Evolutionary conservation across 2,113 vertebrate genomes (phyloP), one percentile per base, ranked within the genome.

Genomic region (Silurus glanis): DNA sequence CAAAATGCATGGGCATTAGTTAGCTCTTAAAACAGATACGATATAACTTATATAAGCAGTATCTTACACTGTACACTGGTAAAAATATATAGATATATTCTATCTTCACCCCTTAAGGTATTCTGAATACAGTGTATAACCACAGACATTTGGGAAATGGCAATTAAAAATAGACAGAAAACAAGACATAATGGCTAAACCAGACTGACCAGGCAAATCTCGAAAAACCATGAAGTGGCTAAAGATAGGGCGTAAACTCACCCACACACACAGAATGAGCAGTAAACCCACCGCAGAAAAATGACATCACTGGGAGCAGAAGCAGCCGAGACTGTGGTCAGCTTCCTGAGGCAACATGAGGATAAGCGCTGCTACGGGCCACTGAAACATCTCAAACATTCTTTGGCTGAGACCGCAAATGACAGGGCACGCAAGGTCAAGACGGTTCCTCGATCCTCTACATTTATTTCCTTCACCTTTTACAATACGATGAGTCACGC

Each of bases 351-450:
- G 80, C 75, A 23, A 62, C 12, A 37, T 83, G 84, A 80, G 81
- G 82, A 72, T 80, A 56, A 62, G 69, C 56, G 53, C 58, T 56
- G 53, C n/a, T 69, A 64, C 14, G 28, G 47, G 13, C 85, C 87
- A 86, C 28, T 23, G 28, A 83, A 72, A 51, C 81, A 86, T 86
- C 76, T 49, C 51, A 61, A 59, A 12, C 45, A 45, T 78, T 45
- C 67, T 86, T 82, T 21, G 9, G 9, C 79, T 51, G 5, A 85
- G 83, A 82, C 80, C 61, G 28, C 80, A 83, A 86, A 83, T 80
- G 14, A 82, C 80, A 72, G 16, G 58, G 61, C 59, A 71, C 13
- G 72, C 84, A 53, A 61, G 74, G 75, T 81, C 51, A 81, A 28
- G 55, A 72, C 5, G 9, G 53, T 58, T 53, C 37, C 55, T 86